Base-by-base conservation (phyloP, 2,888 invertebrate genomes). In the Melipona beecheii region DNA sequence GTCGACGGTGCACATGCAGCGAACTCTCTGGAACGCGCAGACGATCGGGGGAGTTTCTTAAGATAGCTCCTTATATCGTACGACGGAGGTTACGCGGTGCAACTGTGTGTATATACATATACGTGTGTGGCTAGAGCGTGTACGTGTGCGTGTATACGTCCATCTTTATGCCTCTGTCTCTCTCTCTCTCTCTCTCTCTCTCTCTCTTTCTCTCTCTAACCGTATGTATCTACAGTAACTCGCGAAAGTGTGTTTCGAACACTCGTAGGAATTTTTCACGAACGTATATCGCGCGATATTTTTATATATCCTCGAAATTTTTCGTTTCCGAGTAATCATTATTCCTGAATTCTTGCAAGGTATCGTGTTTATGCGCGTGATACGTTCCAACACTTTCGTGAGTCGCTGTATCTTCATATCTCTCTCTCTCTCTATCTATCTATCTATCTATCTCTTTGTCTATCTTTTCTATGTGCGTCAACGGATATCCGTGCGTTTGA, bases 401-500 rank as follows among this genome's bases (percentile, higher is more conserved):
- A 58, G n/a, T 58, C n/a, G 5, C n/a, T 58, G 56, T 60, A 27
- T 4, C 31, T 43, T n/a, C 43, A 31, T 21, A 70, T 81, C 75
- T 83, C 83, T 78, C 43, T 43, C 43, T 43, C 9, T 43, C 43
- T 56, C 66, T 62, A 24, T 49, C 36, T 78, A 9, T 36, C 36
- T 36, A 1, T 36, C 36, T n/a, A n/a, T 56, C 66, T 62, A 50
- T 73, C 24, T 75, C 52, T 75, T 49, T 62, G 4, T 66, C 49
- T 54, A 43, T 69, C 24, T 75, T 81, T 75, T 83, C 83, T 70
- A 70, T 78, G 78, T 83, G 75, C 84, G 84, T 83, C 84, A 83
- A 72, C 78, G 78, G 75, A 85, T 81, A 76, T 85, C 83, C 84
- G 88, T 81, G 89, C 82, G 88, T 84, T 79, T 86, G 88, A 88